phyloP scores from a whole-genome alignment of 2,888 invertebrate species.

The Drosophila demipolita region DNA sequence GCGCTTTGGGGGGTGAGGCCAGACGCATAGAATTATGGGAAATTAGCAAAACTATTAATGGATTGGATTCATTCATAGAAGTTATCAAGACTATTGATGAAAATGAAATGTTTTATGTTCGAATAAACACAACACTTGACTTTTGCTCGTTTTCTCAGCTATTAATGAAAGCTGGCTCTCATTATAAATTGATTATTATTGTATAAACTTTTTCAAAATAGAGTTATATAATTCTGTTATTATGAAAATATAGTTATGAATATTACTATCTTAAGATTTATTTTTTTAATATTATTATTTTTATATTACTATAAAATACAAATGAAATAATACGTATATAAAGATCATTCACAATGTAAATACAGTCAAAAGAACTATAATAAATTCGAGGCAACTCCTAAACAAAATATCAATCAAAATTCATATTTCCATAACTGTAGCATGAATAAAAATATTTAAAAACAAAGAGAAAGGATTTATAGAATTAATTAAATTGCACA shows the following conservation, averaged over 20 bases:
- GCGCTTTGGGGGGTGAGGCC: constrained; percentile 3
- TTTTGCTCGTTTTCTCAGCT: background rate
- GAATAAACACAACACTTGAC: background rate
- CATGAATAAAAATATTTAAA: background rate
- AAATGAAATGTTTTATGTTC: background rate
- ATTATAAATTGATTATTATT: accelerated
- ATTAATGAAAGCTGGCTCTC: background rate
- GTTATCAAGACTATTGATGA: background rate
- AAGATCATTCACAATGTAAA: background rate
- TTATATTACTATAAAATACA: accelerated
- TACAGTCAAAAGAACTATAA: too few species aligned
- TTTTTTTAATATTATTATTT: background rate
- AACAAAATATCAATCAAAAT: too few species aligned
- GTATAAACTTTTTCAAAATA: accelerated
- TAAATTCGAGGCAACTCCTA: too few species aligned
- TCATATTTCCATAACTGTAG: background rate
- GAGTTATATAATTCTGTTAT: background rate
- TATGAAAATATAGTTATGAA: too few species aligned
- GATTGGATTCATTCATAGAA: background rate
- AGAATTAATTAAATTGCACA: background rate
- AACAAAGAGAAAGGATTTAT: background rate
- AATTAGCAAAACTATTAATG: background rate
- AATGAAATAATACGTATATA: too few species aligned
- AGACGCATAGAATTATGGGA: background rate
- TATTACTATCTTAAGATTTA: background rate